Percentiles rank a stretch among this genome's conserved stretches.
These are phyloP conservation scores for Echinarachnius parma DNA, from an alignment of 53 echinoderm and acorn worm genomes.

Conservation along the genomic window DNA sequence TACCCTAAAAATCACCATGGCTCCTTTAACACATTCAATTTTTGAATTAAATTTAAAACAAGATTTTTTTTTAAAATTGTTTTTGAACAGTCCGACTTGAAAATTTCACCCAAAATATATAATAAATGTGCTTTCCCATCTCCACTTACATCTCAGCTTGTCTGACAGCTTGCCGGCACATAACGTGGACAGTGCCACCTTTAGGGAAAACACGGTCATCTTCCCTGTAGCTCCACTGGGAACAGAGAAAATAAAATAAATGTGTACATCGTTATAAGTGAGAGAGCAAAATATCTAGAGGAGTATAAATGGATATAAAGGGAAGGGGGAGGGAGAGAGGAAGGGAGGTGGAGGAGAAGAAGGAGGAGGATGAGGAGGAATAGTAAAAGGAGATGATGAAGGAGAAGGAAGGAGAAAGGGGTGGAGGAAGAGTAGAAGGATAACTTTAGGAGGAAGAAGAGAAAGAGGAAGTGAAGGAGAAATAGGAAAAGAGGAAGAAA, in stretches of 20 bases:
- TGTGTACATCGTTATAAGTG: too few species aligned
- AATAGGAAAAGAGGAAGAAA: not conserved
- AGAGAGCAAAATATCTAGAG: not conserved
- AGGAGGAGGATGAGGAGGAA: not conserved
- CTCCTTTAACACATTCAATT: too few species aligned
- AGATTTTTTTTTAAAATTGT: too few species aligned
- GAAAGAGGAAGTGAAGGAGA: not conserved
- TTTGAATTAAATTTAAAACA: too few species aligned
- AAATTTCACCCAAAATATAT: too few species aligned
- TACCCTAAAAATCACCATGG: too few species aligned
- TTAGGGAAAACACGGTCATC: conserved; percentile 87
- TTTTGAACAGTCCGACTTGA: too few species aligned
- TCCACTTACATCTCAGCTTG: conserved; percentile 94
- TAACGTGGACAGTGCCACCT: conserved; percentile 84
- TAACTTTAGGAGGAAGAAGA: not conserved
- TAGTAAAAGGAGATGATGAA: not conserved
- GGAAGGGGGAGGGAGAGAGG: not conserved
- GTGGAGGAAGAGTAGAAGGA: not conserved
- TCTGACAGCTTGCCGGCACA: conserved; percentile 95
- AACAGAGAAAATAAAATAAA: conserved; percentile 1
- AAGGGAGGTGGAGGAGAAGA: not conserved
- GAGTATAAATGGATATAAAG: not conserved
- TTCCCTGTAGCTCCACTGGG: conserved; percentile 84
- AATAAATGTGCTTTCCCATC: not conserved
- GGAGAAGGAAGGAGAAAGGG: not conserved